Conservation (phyloP, 2,797 vertebrate species). For the Acropternis orthonyx region DNA sequence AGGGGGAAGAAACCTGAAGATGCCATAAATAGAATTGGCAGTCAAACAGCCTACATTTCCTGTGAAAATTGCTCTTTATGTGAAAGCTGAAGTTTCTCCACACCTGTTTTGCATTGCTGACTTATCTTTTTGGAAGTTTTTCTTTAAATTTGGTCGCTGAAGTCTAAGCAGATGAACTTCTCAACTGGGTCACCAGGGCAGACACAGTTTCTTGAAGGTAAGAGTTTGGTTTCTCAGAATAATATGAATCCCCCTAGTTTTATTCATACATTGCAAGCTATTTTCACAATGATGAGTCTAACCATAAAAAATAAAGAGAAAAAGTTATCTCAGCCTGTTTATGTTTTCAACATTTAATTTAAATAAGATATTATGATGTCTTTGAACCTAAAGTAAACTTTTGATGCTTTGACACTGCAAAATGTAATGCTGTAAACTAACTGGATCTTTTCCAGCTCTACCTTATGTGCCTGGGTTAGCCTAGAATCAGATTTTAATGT, state of each 20-base stretch:
- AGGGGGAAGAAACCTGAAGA: not conserved
- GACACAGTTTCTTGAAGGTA: not conserved
- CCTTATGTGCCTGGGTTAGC: slow-evolving; percentile 17
- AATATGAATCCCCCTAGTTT: slow-evolving; percentile 3
- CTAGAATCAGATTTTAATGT: slow-evolving; percentile 35
- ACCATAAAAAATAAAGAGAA: not conserved
- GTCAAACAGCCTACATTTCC: not conserved
- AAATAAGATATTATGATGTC: not conserved
- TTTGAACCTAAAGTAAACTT: slow-evolving; percentile 17
- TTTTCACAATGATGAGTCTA: not conserved
- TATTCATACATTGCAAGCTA: not conserved
- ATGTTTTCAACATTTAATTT: slow-evolving; percentile 33
- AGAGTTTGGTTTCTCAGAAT: slow-evolving; percentile 20
- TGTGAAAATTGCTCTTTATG: slow-evolving; percentile 20
- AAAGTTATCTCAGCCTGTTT: not conserved
- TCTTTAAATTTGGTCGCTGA: not conserved
- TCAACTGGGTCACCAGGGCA: not conserved
- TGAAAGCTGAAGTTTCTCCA: not conserved
- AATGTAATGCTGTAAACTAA: slow-evolving; percentile 12
- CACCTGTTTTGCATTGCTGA: slow-evolving; percentile 18
- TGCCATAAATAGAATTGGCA: slow-evolving; percentile 10
- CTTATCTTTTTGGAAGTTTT: not conserved
- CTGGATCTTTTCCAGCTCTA: slow-evolving; percentile 25
- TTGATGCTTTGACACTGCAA: slow-evolving; percentile 12
- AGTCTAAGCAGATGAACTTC: not conserved